These are phyloP conservation scores for Lasioglossum lativentre DNA, from an alignment of 2,888 invertebrate species.

Conservation along the genomic window DNA sequence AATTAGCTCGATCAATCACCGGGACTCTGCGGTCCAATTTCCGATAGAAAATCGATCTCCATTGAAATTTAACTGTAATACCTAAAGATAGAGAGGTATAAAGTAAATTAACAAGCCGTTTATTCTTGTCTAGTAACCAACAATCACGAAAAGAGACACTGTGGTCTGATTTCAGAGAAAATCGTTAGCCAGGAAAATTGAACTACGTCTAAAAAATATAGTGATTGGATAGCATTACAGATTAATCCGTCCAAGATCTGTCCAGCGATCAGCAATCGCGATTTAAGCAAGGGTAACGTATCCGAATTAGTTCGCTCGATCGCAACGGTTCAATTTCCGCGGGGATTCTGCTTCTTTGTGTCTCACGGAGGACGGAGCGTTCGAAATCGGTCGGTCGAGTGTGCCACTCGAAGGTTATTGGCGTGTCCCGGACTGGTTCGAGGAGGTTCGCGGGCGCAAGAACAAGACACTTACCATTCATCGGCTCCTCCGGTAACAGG, in stretches of 20 bases:
- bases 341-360: background rate
- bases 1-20: too few species aligned
- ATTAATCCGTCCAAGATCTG: background rate
- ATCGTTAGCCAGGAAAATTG: too few species aligned
- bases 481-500: background rate
- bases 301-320: background rate
- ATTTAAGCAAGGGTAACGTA: background rate
- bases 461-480: constrained; percentile 28
- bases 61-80: too few species aligned
- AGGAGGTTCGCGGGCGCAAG: constrained; percentile 5
- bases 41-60: too few species aligned
- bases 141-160: too few species aligned
- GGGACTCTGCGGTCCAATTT: too few species aligned
- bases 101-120: too few species aligned
- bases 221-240: too few species aligned
- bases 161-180: too few species aligned
- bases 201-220: too few species aligned
- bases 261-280: background rate
- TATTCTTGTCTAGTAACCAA: too few species aligned
- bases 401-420: constrained; percentile 14
- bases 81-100: too few species aligned
- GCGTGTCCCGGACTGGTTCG: background rate
- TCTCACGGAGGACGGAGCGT: background rate
- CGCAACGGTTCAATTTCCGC: background rate
- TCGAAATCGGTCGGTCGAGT: background rate